A percentile compares a stretch with the other conserved stretches of the same genome.
Evolutionary conservation across 2,797 vertebrate genomes (phyloP).

Genomic region (Malacoctenus gilli): DNA sequence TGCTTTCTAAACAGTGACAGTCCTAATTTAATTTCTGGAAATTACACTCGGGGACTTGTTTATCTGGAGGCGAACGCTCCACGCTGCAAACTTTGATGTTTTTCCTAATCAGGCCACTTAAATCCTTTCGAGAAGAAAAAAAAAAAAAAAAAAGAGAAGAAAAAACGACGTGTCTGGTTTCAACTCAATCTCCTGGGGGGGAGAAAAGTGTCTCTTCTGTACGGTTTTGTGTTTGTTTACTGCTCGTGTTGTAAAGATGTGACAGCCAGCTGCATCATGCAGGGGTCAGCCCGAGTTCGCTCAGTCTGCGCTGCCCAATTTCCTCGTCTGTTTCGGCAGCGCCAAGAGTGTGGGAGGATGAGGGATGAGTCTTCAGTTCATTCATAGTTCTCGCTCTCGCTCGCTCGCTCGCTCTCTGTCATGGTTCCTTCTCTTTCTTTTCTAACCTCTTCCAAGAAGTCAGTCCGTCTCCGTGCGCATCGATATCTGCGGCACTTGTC

Average conservation of each 20-base stretch:
- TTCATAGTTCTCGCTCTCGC: slow-evolving; percentile 40
- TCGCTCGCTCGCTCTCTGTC: not conserved
- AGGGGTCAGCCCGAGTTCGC: slow-evolving; percentile 60
- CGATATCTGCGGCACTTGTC: no score
- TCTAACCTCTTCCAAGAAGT: not conserved
- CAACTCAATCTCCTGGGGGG: no score
- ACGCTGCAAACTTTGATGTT: slow-evolving; percentile 12
- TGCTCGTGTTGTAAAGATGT: slow-evolving; percentile 18
- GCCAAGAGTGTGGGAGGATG: slow-evolving; percentile 46
- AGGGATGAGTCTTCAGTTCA: slow-evolving; percentile 46
- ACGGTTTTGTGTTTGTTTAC: no score
- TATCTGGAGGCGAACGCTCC: no score
- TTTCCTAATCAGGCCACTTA: not conserved
- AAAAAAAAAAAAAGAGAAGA: slow-evolving; percentile 2
- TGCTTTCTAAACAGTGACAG: slow-evolving; percentile 5
- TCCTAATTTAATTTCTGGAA: no score
- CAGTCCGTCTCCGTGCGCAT: no score
- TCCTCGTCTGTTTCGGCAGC: slow-evolving; percentile 42
- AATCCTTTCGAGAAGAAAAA: not conserved
- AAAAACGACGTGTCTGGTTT: no score
- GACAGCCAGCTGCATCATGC: slow-evolving; percentile 40
- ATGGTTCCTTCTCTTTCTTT: not conserved
- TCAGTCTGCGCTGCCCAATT: slow-evolving; percentile 31
- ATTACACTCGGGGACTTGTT: no score
- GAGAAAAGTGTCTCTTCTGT: no score